Conservation (phyloP, 1,140 invertebrate species). For the Neodiprion fabricii region DNA sequence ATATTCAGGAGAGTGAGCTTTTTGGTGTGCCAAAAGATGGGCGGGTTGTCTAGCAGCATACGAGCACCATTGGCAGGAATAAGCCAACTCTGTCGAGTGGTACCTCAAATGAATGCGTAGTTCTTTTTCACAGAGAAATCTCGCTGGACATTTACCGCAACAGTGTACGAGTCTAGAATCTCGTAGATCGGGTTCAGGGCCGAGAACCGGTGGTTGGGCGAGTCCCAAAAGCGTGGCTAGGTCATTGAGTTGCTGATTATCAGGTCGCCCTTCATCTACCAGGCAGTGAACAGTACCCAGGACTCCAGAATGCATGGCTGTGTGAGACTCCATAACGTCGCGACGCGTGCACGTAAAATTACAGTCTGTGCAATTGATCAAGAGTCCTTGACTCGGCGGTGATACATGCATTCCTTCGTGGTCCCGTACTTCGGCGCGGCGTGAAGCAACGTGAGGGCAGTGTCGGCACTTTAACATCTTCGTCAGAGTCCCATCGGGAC, state of each 20-base stretch:
- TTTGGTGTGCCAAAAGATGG: constrained; percentile 75
- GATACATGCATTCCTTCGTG: constrained; percentile 84
- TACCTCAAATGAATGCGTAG: constrained; percentile 72
- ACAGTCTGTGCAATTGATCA: constrained; percentile 73
- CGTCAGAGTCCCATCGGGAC: constrained; percentile 70
- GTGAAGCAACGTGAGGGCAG: constrained; percentile 82
- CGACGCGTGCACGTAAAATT: constrained; percentile 82
- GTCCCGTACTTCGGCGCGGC: constrained; percentile 81
- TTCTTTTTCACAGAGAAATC: constrained; percentile 72
- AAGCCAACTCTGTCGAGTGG: constrained; percentile 68
- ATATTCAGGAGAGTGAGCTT: constrained; percentile 83
- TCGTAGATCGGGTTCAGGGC: constrained; percentile 46
- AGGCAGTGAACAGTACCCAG: constrained; percentile 74
- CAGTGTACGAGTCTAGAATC: constrained; percentile 60
- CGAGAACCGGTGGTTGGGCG: constrained; percentile 37
- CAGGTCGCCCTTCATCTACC: constrained; percentile 65
- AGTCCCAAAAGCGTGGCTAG: constrained; percentile 53
- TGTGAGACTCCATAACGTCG: constrained; percentile 76
- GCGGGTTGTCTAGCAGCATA: constrained; percentile 75
- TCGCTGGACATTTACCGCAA: constrained; percentile 75
- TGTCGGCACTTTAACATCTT: constrained; percentile 87
- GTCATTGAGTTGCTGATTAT: constrained; percentile 73
- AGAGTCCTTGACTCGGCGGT: constrained; percentile 50
- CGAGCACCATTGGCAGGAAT: constrained; percentile 79
- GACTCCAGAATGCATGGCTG: constrained; percentile 77